phyloP scores from a whole-genome alignment of 2,888 invertebrate genomes.

The Hipparchia semele region DNA sequence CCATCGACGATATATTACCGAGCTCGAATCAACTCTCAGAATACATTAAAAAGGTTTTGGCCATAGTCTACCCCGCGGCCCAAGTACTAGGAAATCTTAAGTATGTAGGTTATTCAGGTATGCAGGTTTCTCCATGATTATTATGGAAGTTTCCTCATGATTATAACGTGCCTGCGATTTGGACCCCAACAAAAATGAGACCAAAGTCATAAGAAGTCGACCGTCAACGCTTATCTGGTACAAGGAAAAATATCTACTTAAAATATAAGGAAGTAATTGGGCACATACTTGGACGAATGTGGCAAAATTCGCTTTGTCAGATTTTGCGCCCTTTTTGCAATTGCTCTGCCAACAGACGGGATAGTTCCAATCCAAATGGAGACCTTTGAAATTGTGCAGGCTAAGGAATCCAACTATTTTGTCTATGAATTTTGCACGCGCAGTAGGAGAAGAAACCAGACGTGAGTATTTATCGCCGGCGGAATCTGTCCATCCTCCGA shows the following conservation, averaged over 20 bases:
- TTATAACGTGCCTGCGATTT: too few species aligned
- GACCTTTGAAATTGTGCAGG: slow-evolving; percentile 90
- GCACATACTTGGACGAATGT: slow-evolving; percentile 86
- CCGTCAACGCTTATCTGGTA: too few species aligned
- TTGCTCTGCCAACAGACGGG: slow-evolving; percentile 97
- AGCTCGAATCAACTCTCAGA: too few species aligned
- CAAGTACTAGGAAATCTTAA: too few species aligned
- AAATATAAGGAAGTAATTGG: not conserved
- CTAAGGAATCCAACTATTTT: slow-evolving; percentile 88
- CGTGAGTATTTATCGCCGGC: slow-evolving; percentile 93
- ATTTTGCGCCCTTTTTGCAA: slow-evolving; percentile 90
- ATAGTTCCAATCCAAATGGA: slow-evolving; percentile 97
- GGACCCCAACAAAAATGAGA: too few species aligned
- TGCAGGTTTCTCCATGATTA: too few species aligned
- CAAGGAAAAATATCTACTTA: not conserved
- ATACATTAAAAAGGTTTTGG: not conserved
- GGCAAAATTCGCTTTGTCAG: slow-evolving; percentile 90
- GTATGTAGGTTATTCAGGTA: too few species aligned
- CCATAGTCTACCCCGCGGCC: too few species aligned
- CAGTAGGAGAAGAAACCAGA: slow-evolving; percentile 86
- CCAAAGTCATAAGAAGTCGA: too few species aligned
- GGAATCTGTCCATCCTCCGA: slow-evolving; percentile 99
- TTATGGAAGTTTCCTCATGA: too few species aligned
- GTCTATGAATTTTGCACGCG: slow-evolving; percentile 87
- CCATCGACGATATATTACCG: too few species aligned